These are phyloP conservation scores for Asbolus verrucosus DNA, from an alignment of 1,140 invertebrate genomes.

Conservation along the genomic window DNA sequence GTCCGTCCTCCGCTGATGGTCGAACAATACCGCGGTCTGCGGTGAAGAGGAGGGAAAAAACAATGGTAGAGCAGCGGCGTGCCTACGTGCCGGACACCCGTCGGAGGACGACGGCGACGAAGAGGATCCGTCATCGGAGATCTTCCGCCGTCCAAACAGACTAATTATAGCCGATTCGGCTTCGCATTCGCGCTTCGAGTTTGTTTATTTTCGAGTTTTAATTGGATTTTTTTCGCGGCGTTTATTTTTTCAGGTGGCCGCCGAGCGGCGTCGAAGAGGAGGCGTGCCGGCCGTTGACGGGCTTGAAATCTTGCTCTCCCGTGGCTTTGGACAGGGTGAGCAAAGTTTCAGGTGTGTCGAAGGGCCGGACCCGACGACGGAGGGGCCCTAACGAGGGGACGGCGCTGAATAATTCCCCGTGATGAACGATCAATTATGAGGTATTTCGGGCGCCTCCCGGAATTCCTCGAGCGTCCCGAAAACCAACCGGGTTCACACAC, in stretches of 20 bases:
- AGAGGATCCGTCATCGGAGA: too few species aligned
- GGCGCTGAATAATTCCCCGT: too few species aligned
- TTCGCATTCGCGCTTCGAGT: constrained; percentile 15
- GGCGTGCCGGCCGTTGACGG: constrained; percentile 45
- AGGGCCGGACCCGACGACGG: constrained; percentile 29
- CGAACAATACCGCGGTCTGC: too few species aligned
- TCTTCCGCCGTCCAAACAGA: neutral
- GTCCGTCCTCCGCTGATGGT: neutral
- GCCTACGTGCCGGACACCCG: too few species aligned
- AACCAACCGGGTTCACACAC: too few species aligned
- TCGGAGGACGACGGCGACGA: too few species aligned
- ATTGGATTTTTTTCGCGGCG: neutral
- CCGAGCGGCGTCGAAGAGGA: constrained; percentile 2
- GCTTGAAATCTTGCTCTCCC: constrained; percentile 65
- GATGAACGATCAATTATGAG: too few species aligned
- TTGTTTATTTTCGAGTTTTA: constrained; percentile 25
- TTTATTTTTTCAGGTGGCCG: constrained; percentile 28
- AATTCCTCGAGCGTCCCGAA: too few species aligned
- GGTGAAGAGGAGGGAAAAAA: too few species aligned
- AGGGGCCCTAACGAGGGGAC: too few species aligned
- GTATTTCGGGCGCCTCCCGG: too few species aligned
- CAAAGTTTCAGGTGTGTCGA: constrained; percentile 65
- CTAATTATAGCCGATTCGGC: constrained; percentile 16
- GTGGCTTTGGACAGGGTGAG: constrained; percentile 62
- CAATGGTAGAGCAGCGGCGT: too few species aligned